phyloP scores from a whole-genome alignment of 2,113 vertebrate species.

The Rhinopomastus cyanomelas region DNA sequence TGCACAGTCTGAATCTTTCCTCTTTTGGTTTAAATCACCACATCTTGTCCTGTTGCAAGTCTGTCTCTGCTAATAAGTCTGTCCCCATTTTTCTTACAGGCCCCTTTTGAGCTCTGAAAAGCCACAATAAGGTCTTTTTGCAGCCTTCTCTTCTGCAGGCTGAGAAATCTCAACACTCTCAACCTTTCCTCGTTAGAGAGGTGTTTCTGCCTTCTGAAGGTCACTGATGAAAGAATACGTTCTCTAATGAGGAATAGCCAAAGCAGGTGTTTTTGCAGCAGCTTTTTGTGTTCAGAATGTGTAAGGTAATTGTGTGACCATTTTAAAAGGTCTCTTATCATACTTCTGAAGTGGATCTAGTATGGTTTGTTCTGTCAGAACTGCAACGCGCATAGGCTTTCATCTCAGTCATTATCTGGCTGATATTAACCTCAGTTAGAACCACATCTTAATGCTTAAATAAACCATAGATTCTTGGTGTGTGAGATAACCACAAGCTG shows the following conservation, averaged over 20 bases:
- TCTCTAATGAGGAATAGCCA: not conserved
- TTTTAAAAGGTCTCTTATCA: not conserved
- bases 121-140: rapidly evolving
- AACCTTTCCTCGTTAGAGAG: not conserved
- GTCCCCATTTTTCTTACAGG: not conserved
- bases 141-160: not conserved
- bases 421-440: not conserved
- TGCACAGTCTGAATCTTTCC: not conserved
- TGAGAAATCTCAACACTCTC: not conserved
- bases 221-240: not conserved
- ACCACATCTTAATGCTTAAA: not conserved
- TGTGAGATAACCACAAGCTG: not conserved
- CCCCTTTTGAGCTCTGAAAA: not conserved
- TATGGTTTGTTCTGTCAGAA: not conserved
- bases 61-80: not conserved
- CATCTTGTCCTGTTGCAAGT: rapidly evolving
- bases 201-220: not conserved
- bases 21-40: not conserved
- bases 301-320: not conserved
- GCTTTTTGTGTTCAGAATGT: not conserved
- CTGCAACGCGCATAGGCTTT: not conserved
- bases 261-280: not conserved
- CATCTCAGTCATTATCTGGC: not conserved
- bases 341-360: not conserved
- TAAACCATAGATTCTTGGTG: not conserved